A percentile compares a stretch with the other conserved stretches of the same genome.
These are phyloP conservation scores for Drosophila subobscura DNA, from an alignment of 1,140 invertebrate genomes.

Conservation along the genomic window DNA sequence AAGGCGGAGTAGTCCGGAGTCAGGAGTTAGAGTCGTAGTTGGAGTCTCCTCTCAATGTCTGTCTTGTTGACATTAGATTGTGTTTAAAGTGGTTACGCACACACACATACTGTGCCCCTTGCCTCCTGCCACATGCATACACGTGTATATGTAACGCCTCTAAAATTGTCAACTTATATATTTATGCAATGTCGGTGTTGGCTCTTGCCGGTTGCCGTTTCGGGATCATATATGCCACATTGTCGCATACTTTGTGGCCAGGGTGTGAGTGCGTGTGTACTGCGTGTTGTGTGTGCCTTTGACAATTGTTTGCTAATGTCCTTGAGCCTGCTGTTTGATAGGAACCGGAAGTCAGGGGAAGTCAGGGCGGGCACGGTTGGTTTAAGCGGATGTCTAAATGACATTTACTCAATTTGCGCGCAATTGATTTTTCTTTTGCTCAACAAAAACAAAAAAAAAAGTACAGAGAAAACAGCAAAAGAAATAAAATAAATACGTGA, in stretches of 20 bases:
- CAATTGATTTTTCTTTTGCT: conserved; percentile 64
- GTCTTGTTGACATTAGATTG: conserved; percentile 78
- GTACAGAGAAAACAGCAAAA: conserved; percentile 10
- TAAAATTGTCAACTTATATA: conserved; percentile 74
- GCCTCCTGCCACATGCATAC: not conserved
- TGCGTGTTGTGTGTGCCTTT: conserved; percentile 35
- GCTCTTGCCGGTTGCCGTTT: conserved; percentile 16
- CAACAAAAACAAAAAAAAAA: conserved; percentile 18
- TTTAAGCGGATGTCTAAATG: conserved; percentile 67
- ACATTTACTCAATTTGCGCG: conserved; percentile 75
- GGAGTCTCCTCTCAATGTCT: conserved; percentile 23
- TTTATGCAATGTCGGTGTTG: conserved; percentile 64
- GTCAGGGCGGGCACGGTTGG: too few relatives aligned
- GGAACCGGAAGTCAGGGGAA: conserved; percentile 19
- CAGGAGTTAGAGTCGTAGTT: too few relatives aligned
- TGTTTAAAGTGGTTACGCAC: conserved; percentile 73
- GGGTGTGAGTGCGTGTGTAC: conserved; percentile 12
- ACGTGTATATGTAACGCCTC: conserved; percentile 54
- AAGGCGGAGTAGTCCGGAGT: conserved; percentile 14
- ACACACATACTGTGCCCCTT: not conserved
- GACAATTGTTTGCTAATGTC: conserved; percentile 76
- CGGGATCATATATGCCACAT: conserved; percentile 73
- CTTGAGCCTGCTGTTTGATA: conserved; percentile 20
- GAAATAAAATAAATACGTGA: conserved; percentile 64
- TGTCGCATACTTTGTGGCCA: conserved; percentile 65